Evolutionary conservation across 2,113 vertebrate species (phyloP).

Genomic region (Atlantisia rogersi): DNA sequence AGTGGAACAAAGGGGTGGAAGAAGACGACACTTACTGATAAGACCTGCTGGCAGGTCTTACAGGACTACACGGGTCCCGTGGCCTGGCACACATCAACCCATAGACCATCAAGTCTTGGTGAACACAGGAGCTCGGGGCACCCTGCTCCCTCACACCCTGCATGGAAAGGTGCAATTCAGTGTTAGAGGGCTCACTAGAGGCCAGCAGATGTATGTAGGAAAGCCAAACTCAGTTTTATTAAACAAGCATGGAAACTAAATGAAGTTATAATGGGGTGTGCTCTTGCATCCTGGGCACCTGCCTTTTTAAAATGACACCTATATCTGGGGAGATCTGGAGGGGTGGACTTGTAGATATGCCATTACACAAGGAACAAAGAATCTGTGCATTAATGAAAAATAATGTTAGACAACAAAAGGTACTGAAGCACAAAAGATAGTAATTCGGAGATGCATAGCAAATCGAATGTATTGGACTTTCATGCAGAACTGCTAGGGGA

Average conservation of each 20-base stretch:
- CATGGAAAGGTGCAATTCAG: not conserved
- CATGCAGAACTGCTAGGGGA: no score
- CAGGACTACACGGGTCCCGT: no score
- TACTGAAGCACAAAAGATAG: not conserved
- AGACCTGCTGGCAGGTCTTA: no score
- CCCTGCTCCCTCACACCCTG: not conserved
- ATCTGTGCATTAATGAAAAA: not conserved
- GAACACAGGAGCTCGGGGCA: not conserved
- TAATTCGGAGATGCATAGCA: not conserved
- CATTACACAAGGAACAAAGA: not conserved
- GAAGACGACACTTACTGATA: no score
- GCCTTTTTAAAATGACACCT: not conserved
- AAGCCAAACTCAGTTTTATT: not conserved
- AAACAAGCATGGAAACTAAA: not conserved
- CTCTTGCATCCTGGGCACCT: not conserved
- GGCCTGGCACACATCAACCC: no score
- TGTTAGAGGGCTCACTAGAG: not conserved
- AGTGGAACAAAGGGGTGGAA: no score
- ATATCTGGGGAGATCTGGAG: not conserved
- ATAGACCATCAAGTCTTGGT: not conserved
- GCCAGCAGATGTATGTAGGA: not conserved
- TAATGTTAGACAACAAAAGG: not conserved
- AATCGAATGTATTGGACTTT: not conserved
- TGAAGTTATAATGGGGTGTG: no score
- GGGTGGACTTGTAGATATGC: not conserved